Conservation (phyloP, 2,113 vertebrate species). For the Hippolais icterina region DNA sequence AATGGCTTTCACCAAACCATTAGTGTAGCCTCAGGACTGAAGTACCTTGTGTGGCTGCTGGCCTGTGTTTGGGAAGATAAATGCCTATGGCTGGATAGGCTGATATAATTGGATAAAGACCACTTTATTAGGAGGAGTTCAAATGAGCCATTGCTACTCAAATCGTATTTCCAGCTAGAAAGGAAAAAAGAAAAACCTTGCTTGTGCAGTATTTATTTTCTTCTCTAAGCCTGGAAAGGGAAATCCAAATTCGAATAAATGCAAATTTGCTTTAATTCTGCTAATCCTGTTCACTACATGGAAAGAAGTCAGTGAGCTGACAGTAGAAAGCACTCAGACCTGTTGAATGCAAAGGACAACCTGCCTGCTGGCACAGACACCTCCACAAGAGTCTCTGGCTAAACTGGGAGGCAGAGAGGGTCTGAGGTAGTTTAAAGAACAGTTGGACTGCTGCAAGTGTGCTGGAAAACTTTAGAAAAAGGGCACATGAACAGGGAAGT, state of each 20-base stretch:
- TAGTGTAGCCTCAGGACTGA: not conserved
- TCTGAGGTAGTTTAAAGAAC: not conserved
- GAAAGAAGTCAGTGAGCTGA: not conserved
- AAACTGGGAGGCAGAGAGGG: not conserved
- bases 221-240: not conserved
- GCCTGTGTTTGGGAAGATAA: not conserved
- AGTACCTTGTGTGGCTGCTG: slow-evolving; percentile 23
- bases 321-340: not conserved
- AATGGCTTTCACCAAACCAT: slow-evolving; percentile 6
- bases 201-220: not conserved
- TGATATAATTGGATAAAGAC: slow-evolving; percentile 35
- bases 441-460: not conserved
- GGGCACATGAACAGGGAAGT: not conserved
- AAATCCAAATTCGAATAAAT: not conserved
- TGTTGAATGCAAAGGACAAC: not conserved
- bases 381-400: not conserved
- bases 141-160: not conserved
- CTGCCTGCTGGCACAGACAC: not conserved
- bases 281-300: not conserved
- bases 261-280: not conserved
- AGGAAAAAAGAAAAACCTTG: not conserved
- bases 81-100: not conserved
- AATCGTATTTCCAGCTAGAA: not conserved
- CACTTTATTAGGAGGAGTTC: not conserved
- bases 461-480: not conserved